Percentiles rank a stretch among this genome's conserved stretches.
These are phyloP conservation scores for Zapus hudsonius DNA, from an alignment of 2,113 vertebrate genomes.

Conservation along the genomic window DNA sequence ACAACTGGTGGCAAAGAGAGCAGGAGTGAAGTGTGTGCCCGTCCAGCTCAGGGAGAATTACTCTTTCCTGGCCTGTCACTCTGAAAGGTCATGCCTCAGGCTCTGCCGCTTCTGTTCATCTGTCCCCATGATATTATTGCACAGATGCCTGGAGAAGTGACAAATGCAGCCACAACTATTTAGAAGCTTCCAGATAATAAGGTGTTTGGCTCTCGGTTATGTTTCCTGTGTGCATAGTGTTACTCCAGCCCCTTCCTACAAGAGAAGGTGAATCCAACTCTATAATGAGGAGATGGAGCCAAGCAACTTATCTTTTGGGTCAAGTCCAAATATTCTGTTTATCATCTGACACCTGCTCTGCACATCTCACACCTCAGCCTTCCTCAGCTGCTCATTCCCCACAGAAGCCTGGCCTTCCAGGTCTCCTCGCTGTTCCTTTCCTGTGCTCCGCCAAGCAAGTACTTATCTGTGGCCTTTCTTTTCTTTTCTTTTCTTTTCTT, in stretches of 20 bases:
- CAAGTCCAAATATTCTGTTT: slow-evolving; percentile 2
- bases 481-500: background rate
- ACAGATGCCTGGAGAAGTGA: background rate
- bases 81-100: background rate
- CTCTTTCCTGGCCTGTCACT: background rate
- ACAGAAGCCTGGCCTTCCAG: background rate
- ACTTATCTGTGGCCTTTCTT: background rate
- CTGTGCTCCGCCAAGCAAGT: background rate
- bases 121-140: rapidly evolving
- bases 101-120: background rate
- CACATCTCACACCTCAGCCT: background rate
- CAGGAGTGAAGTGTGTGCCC: background rate
- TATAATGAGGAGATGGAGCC: background rate
- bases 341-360: background rate
- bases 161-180: background rate
- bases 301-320: background rate
- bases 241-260: background rate
- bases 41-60: background rate
- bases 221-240: background rate
- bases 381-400: background rate
- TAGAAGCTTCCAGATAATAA: background rate
- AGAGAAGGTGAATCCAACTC: background rate
- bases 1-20: background rate
- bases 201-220: background rate
- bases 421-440: background rate